phyloP scores from a whole-genome alignment of 2,113 vertebrate genomes.

The Callithrix jacchus region DNA sequence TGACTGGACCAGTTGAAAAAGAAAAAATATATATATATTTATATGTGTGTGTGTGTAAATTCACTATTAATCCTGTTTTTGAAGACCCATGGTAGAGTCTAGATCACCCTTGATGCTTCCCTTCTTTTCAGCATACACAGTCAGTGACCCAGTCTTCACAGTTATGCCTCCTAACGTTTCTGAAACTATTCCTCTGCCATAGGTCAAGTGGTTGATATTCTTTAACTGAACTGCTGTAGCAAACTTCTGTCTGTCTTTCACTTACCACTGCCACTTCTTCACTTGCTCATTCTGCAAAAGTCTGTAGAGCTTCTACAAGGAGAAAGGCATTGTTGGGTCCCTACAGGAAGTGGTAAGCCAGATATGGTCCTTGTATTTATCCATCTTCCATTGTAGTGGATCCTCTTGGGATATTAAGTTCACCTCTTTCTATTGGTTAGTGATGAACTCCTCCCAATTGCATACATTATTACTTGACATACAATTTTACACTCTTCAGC shows the following conservation, averaged over 20 bases:
- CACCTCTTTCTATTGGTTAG: rapidly evolving
- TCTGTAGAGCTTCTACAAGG: rapidly evolving
- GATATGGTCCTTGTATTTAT: neutral
- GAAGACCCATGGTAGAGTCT: neutral
- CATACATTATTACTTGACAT: neutral
- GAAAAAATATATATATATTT: no score
- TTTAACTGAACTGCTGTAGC: rapidly evolving
- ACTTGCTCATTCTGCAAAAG: neutral
- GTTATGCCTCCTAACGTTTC: neutral
- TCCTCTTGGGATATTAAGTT: neutral
- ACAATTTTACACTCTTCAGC: neutral
- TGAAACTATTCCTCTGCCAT: neutral
- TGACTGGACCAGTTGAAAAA: neutral
- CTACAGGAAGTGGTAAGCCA: neutral
- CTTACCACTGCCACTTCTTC: neutral
- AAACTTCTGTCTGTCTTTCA: neutral
- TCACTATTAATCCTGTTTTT: neutral
- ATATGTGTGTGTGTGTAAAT: no score
- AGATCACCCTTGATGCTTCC: neutral
- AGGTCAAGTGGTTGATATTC: neutral
- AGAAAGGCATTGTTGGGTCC: neutral
- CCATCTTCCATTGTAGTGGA: neutral
- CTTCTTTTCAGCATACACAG: neutral
- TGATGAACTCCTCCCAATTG: neutral
- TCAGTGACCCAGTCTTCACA: neutral